Evolutionary conservation across 2,797 vertebrate genomes (phyloP), one percentile per base, ranked within the genome.

Genomic region (Anolis apletophallus): DNA sequence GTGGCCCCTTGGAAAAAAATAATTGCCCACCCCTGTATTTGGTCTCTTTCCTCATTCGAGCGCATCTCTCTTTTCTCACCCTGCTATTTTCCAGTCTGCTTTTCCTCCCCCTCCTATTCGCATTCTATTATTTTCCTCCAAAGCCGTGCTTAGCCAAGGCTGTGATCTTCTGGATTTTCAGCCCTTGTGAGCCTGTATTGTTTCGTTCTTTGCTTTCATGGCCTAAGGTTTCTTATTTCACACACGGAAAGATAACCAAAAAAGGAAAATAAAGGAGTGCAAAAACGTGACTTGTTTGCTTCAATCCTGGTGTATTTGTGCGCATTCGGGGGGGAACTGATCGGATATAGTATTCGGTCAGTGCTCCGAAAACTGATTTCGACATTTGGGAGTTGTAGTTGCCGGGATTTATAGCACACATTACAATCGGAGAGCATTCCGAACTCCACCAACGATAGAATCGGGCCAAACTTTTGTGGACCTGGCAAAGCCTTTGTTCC

Each of bases 211-310:
- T 29, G 23, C 34, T 79, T 69, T 13, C 80, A n/a, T 4, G 9
- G 36, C 61, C 61, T 21, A n/a, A 46, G 61, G 5, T 80, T 80
- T 67, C 40, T 80, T 80, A 50, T 68, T 80, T 80, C 79, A 80
- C 61, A n/a, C 40, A n/a, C 12, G 29, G 17, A 71, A 55, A 82
- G 50, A 55, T 23, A 55, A 36, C 29, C 29, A 14, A 67, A 17
- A n/a, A 52, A 13, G 3, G 8, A 46, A 2, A 23, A 3, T 7
- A 61, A n/a, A 5, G 40, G 78, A 17, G 16, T 2, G 7, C 64
- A 54, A 52, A n/a, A 54, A 54, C 8, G 19, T 14, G 80, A 81
- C 71, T 69, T 54, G 54, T 68, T 80, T 52, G n/a, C 80, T n/a
- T 29, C 5, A 0, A 34, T 61, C 57, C 23, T 67, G 79, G 61